Conservation (phyloP, 2,113 vertebrate genomes). For the Glaucomys volans region DNA sequence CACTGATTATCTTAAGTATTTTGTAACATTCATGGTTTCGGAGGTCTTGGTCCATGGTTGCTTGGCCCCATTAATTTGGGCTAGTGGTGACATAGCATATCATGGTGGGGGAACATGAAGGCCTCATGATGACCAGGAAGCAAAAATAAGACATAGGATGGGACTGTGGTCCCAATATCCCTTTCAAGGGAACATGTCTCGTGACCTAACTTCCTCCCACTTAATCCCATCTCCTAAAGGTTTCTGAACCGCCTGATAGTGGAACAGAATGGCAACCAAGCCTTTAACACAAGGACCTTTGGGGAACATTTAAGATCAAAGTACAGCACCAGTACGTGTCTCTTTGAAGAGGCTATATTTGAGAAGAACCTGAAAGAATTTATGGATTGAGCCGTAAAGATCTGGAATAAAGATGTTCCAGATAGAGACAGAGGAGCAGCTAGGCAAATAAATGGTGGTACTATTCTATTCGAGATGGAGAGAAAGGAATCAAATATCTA, state of each 20-base stretch:
- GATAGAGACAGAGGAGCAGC: not conserved
- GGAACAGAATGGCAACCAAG: not conserved
- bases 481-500: not conserved
- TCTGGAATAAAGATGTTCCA: not conserved
- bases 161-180: no score
- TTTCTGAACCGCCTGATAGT: not conserved
- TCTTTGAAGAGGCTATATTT: not conserved
- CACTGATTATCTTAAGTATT: not conserved
- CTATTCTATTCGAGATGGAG: not conserved
- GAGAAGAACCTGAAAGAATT: conserved; percentile 15
- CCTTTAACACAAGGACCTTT: not conserved
- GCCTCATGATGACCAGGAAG: not conserved
- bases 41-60: not conserved
- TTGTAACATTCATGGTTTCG: not conserved
- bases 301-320: not conserved
- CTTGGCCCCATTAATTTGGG: no score
- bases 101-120: not conserved
- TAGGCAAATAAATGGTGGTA: not conserved
- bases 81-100: no score
- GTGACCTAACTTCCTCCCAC: not conserved
- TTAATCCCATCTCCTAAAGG: not conserved
- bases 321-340: no score
- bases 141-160: not conserved
- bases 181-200: not conserved
- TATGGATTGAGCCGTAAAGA: not conserved